Evolutionary conservation across 1,140 invertebrate species (phyloP).

Genomic region (Hypothenemus hampei): DNA sequence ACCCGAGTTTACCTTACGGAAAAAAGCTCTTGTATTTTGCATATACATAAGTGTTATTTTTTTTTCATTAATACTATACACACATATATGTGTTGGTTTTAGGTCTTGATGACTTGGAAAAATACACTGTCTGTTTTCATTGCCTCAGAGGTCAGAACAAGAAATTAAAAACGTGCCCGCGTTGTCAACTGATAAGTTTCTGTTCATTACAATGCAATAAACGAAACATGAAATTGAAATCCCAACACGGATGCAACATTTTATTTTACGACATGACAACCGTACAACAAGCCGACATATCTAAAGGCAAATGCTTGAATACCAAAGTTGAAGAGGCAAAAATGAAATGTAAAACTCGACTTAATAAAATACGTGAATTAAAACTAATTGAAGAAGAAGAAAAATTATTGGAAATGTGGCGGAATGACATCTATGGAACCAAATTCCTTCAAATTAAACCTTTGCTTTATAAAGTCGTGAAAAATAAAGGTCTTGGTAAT

Average conservation of each 20-base stretch:
- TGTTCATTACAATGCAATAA: slow-evolving; percentile 37
- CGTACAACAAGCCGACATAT: not conserved
- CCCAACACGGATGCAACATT: slow-evolving; percentile 28
- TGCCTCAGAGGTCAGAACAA: slow-evolving; percentile 31
- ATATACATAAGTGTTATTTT: too few relatives aligned
- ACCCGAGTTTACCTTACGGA: too few relatives aligned
- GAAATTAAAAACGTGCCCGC: slow-evolving; percentile 30
- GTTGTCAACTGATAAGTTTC: slow-evolving; percentile 35
- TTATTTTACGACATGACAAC: slow-evolving; percentile 29
- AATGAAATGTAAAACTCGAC: not conserved
- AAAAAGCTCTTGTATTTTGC: too few relatives aligned
- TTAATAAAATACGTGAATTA: not conserved
- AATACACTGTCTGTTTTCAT: slow-evolving; percentile 37
- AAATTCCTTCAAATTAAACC: slow-evolving; percentile 5
- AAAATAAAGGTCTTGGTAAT: not conserved
- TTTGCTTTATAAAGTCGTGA: not conserved
- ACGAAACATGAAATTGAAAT: slow-evolving; percentile 27
- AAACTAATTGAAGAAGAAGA: slow-evolving; percentile 8
- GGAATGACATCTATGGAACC: slow-evolving; percentile 18
- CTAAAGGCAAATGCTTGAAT: not conserved
- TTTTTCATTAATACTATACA: too few relatives aligned
- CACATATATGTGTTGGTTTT: too few relatives aligned
- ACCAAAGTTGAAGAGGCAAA: not conserved
- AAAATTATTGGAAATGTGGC: slow-evolving; percentile 14
- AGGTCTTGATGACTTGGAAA: not conserved